Evolutionary conservation across 2,797 vertebrate genomes (phyloP).

Genomic region (Cirrhinus molitorella): DNA sequence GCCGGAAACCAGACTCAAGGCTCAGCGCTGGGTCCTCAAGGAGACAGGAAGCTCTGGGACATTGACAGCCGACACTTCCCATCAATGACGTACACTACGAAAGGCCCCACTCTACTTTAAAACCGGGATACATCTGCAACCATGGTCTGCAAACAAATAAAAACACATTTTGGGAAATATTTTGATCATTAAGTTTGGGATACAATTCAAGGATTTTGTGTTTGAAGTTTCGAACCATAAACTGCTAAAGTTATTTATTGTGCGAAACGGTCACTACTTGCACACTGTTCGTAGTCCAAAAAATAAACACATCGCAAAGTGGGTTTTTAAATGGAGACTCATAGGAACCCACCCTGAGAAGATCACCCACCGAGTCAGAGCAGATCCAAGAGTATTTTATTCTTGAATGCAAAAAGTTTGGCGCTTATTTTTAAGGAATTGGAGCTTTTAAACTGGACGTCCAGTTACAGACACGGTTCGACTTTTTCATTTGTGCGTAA

Average conservation of each 20-base stretch:
- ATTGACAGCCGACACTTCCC: slow-evolving; percentile 83
- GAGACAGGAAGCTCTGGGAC: slow-evolving; percentile 78
- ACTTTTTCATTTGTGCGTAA: slow-evolving; percentile 2
- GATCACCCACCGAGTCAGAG: slow-evolving; percentile 27
- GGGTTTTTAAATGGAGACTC: slow-evolving; percentile 9
- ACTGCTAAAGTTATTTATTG: slow-evolving; percentile 24
- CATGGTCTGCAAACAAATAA: neutral
- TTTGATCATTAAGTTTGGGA: slow-evolving; percentile 22
- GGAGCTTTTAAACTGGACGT: neutral
- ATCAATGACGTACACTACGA: slow-evolving; percentile 82
- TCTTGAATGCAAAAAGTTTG: slow-evolving; percentile 21
- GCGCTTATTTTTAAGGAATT: slow-evolving; percentile 4
- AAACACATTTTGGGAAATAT: neutral
- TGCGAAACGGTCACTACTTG: slow-evolving; percentile 29
- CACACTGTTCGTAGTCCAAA: slow-evolving; percentile 9
- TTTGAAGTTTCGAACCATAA: slow-evolving; percentile 1
- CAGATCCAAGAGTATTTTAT: slow-evolving; percentile 10
- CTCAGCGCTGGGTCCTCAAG: slow-evolving; percentile 51
- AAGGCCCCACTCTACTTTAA: slow-evolving; percentile 90
- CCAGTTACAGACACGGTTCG: slow-evolving; percentile 18
- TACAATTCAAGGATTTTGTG: neutral
- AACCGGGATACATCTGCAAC: slow-evolving; percentile 4
- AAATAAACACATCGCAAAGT: neutral
- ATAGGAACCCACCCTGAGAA: slow-evolving; percentile 32
- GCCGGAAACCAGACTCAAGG: slow-evolving; percentile 66